These are phyloP conservation scores for Poicephalus gulielmi DNA, from an alignment of 2,113 vertebrate species.

Conservation along the genomic window DNA sequence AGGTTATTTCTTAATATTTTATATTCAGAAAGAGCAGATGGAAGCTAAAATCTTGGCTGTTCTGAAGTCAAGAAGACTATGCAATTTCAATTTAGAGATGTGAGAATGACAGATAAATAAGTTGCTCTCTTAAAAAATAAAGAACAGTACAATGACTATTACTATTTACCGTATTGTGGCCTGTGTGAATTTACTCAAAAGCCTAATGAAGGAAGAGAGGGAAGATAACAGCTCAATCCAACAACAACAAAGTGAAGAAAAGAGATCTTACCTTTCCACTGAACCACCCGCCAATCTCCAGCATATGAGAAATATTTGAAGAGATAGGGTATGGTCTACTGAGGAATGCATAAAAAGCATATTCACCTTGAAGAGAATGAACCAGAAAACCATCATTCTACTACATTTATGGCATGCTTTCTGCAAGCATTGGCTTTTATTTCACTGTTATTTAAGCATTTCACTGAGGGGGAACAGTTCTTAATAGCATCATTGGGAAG, in stretches of 20 bases:
- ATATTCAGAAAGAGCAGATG: background rate
- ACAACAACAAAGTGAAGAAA: background rate
- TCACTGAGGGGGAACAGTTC: background rate
- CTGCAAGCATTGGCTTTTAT: background rate
- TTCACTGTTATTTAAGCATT: background rate
- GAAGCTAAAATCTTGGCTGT: background rate
- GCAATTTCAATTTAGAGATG: background rate
- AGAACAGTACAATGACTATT: background rate
- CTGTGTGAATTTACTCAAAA: background rate
- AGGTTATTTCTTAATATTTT: background rate
- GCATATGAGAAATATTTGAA: background rate
- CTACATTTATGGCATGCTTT: background rate
- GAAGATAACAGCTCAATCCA: background rate
- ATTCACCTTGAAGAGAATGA: background rate
- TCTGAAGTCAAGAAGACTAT: background rate
- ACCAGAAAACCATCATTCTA: background rate
- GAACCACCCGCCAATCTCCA: fast-evolving
- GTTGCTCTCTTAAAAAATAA: background rate
- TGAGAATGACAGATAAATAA: background rate
- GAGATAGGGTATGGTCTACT: background rate
- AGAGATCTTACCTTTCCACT: background rate
- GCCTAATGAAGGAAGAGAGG: background rate
- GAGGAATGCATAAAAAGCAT: background rate
- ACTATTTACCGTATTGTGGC: background rate
- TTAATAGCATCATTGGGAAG: background rate